Percentiles rank a stretch among this genome's conserved stretches.
These are phyloP conservation scores for Myrmecobius fasciatus DNA, from an alignment of 2,113 vertebrate genomes.

Conservation along the genomic window DNA sequence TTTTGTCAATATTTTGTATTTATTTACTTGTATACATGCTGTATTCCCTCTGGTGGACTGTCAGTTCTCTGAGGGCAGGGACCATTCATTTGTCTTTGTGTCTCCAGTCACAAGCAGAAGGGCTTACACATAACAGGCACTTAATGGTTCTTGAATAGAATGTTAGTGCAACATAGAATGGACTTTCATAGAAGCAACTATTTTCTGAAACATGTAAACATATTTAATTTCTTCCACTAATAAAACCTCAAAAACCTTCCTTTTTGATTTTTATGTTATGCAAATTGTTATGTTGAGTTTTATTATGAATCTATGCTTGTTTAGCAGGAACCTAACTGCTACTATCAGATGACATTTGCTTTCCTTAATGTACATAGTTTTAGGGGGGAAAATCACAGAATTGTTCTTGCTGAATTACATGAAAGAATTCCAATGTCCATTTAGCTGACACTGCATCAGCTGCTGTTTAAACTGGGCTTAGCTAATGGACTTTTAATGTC, in stretches of 20 bases:
- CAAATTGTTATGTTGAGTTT: conserved; percentile 81
- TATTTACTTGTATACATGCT: not conserved
- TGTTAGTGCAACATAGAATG: conserved; percentile 1
- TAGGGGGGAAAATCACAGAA: conserved; percentile 76
- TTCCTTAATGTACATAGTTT: conserved; percentile 83
- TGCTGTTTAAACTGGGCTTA: conserved; percentile 90
- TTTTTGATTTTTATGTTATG: conserved; percentile 78
- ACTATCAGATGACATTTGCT: conserved; percentile 85
- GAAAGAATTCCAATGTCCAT: conserved; percentile 85
- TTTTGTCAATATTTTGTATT: not conserved
- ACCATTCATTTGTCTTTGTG: not conserved
- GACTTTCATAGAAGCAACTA: conserved; percentile 37
- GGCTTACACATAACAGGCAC: not conserved
- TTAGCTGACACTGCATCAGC: conserved; percentile 90
- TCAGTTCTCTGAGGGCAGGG: not conserved
- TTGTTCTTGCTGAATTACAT: conserved; percentile 81
- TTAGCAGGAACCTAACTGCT: conserved; percentile 74
- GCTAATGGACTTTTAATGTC: conserved; percentile 95
- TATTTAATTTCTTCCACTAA: conserved; percentile 59
- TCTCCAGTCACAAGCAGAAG: not conserved
- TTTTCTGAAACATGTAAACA: conserved; percentile 46
- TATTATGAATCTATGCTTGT: conserved; percentile 80
- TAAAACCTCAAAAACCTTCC: conserved; percentile 66
- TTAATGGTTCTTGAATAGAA: not conserved
- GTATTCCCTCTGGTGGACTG: not conserved